Conservation (phyloP, 2,888 invertebrate genomes). For the Cylindroiulus punctatus region DNA sequence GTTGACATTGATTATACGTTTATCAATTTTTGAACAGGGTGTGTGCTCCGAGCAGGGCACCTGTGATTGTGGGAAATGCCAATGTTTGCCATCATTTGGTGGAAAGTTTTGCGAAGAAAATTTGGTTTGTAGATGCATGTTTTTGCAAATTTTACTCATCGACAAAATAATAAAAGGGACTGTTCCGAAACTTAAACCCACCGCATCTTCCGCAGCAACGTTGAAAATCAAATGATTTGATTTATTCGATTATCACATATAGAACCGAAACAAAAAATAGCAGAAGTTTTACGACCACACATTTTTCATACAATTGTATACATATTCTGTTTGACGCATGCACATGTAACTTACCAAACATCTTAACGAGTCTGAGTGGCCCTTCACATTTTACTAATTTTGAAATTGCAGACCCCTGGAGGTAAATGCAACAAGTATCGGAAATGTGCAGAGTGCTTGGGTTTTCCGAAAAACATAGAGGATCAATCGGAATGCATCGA, state of each 20-base stretch:
- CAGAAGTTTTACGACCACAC: too few species aligned
- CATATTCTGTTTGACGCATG: too few species aligned
- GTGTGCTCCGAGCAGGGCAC: slow-evolving; percentile 49
- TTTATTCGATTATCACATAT: too few species aligned
- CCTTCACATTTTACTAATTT: not conserved
- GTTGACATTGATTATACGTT: not conserved
- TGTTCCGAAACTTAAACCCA: too few species aligned
- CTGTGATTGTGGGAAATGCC: slow-evolving; percentile 58
- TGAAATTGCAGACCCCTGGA: slow-evolving; percentile 1
- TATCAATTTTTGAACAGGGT: not conserved
- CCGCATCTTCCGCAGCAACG: too few species aligned
- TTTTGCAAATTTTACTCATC: not conserved
- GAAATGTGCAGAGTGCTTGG: not conserved
- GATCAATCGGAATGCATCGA: not conserved
- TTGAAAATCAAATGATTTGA: too few species aligned
- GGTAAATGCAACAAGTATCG: not conserved
- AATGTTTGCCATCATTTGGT: slow-evolving; percentile 70
- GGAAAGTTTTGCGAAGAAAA: slow-evolving; percentile 94
- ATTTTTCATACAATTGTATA: too few species aligned
- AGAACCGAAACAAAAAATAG: too few species aligned
- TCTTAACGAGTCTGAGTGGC: too few species aligned
- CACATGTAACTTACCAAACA: too few species aligned
- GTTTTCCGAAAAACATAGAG: not conserved
- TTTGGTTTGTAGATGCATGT: slow-evolving; percentile 74
- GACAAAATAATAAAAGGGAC: not conserved